These are phyloP conservation scores for Fistularia tabacaria DNA, from an alignment of 2,797 vertebrate genomes.

Conservation along the genomic window DNA sequence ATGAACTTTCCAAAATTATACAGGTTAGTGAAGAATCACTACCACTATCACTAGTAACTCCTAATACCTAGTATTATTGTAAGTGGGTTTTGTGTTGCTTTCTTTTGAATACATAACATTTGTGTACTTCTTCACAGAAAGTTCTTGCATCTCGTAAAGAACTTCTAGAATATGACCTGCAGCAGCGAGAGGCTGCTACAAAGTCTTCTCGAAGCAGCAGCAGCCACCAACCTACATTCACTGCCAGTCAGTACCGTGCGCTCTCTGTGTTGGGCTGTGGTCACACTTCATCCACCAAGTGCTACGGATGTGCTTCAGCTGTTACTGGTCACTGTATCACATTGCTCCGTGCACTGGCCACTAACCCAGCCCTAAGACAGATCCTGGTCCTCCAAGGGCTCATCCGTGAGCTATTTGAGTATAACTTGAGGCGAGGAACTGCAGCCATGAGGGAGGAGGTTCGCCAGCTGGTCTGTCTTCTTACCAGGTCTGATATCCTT, in stretches of 20 bases:
- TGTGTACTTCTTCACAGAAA: conserved; percentile 77
- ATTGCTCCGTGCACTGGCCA: conserved; percentile 89
- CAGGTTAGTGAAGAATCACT: conserved; percentile 76
- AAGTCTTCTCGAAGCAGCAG: conserved; percentile 89
- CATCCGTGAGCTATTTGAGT: conserved; percentile 95
- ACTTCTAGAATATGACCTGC: conserved; percentile 94
- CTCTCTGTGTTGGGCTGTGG: conserved; percentile 93
- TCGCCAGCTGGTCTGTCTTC: conserved; percentile 94
- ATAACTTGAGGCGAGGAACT: conserved; percentile 90
- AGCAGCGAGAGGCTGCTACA: conserved; percentile 94
- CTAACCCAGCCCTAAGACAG: conserved; percentile 91
- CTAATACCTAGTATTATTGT: neutral
- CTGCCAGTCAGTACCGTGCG: conserved; percentile 96
- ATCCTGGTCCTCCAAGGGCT: conserved; percentile 97
- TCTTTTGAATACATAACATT: neutral
- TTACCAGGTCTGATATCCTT: conserved; percentile 78
- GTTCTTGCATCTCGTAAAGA: conserved; percentile 98
- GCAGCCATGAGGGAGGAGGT: conserved; percentile 94
- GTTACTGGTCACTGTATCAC: conserved; percentile 98
- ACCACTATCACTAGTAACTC: too few relatives aligned
- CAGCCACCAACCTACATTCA: conserved; percentile 89
- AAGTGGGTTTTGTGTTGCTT: neutral
- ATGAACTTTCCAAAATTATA: conserved; percentile 98
- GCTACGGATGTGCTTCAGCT: conserved; percentile 95
- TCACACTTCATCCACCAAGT: conserved; percentile 96